Evolutionary conservation across 2,113 vertebrate species (phyloP).

Genomic region (Corythaeola cristata): DNA sequence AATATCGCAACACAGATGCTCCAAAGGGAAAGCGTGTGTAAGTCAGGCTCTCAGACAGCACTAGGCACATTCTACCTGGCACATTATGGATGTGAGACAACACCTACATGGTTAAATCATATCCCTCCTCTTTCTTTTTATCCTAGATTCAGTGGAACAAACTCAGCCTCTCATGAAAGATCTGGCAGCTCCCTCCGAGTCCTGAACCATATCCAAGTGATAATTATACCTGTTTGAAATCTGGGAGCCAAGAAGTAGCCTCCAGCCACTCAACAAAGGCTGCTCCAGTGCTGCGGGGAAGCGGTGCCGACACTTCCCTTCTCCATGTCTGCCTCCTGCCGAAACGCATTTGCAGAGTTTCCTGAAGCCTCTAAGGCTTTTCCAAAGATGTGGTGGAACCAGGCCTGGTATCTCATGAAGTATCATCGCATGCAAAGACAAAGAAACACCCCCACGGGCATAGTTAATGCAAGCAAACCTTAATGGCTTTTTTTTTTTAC

Average conservation of each 20-base stretch:
- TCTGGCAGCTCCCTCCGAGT: constrained; percentile 53
- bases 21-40: neutral
- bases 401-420: constrained; percentile 6
- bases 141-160: neutral
- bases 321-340: constrained; percentile 36
- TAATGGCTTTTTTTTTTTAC: neutral
- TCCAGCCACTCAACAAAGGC: constrained; percentile 59
- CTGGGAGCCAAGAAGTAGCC: constrained; percentile 22
- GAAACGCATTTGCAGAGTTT: constrained; percentile 15
- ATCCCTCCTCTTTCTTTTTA: neutral
- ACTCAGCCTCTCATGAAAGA: constrained; percentile 37
- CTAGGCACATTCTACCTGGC: neutral
- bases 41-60: neutral
- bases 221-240: constrained; percentile 70
- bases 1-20: neutral
- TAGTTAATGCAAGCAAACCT: neutral
- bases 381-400: constrained; percentile 29
- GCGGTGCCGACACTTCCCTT: neutral
- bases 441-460: constrained; percentile 22
- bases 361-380: constrained; percentile 51
- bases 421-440: constrained; percentile 20
- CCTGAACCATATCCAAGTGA: constrained; percentile 64
- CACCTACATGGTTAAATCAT: constrained; percentile 6
- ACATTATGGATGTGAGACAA: neutral
- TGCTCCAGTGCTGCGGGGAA: neutral